Base-by-base conservation (phyloP, 2,888 invertebrate genomes). In the Dorcus parallelipipedus region DNA sequence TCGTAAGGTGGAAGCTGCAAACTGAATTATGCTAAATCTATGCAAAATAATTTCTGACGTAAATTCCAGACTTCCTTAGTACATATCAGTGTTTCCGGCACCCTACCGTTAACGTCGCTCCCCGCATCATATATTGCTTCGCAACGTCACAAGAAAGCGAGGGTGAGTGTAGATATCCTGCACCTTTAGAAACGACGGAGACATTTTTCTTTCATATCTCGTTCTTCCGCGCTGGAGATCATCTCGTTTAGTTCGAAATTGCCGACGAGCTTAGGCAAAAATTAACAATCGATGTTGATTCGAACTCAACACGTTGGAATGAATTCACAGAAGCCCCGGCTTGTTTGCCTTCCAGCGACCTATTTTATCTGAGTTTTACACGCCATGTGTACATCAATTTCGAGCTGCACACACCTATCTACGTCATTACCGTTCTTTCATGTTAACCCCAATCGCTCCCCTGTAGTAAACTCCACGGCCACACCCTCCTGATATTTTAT, bases 301-400 rank as follows among this genome's bases (percentile, higher is more conserved):
- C 26, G 26, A 33, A 33, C 26, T 33, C 26, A 38, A 47, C 23
- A 33, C 42, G 41, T 38, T 43, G 42, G 43, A 50, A 14, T 14
- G 41, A 54, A 55, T 50, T 56, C 38, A 45, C 47, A 51, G 39
- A 33, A 33, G 26, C 26, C 26, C 6, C 7, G 20, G 49, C 48
- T 54, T 54, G 49, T 54, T 52, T 58, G 54, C 49, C 54, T 59
- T 54, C 43, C 39, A 43, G 52, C 60, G 62, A 61, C 59, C 59
- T 58, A 61, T 58, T 55, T 63, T 52, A 41, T 10, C 51, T 38
- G 50, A 47, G 51, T 42, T 49, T 58, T 62, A 58, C 64, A 64
- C 64, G 66, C 66, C 50, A 66, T 60, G 57, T 57, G 56, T 53
- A 62, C 64, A 66, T 66, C 64, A 64, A 64, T 63, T 59, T 52